phyloP scores from a whole-genome alignment of 2,888 invertebrate species.

The Latheticus oryzae region DNA sequence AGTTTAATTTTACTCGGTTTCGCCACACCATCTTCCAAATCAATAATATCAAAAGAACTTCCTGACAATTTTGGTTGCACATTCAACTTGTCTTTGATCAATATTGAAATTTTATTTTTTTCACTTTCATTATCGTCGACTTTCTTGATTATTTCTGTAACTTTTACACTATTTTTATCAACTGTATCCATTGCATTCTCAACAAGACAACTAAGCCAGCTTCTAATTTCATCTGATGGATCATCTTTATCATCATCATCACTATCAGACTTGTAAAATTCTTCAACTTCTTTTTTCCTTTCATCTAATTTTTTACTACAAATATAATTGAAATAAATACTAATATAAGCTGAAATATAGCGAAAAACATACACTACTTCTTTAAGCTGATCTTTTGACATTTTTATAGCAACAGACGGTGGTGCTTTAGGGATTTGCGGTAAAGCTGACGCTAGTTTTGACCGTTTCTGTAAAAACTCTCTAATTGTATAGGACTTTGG shows the following conservation, averaged over 20 bases:
- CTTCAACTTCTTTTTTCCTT: conserved; percentile 79
- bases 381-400: conserved; percentile 75
- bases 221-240: conserved; percentile 28
- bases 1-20: conserved; percentile 72
- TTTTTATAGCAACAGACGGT: conserved; percentile 70
- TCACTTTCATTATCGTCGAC: conserved; percentile 50
- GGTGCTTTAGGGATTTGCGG: conserved; percentile 58
- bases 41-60: conserved; percentile 70
- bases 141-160: conserved; percentile 32
- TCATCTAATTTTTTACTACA: conserved; percentile 75
- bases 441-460: conserved; percentile 65
- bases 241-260: conserved; percentile 60
- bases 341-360: background rate
- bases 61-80: conserved; percentile 69
- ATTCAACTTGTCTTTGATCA: conserved; percentile 56
- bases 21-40: conserved; percentile 69
- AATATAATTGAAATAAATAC: background rate
- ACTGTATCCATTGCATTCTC: conserved; percentile 28
- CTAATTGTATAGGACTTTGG: conserved; percentile 83
- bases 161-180: conserved; percentile 40
- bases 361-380: conserved; percentile 72
- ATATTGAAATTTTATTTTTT: conserved; percentile 60
- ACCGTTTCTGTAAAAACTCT: conserved; percentile 77
- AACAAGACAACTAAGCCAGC: conserved; percentile 28
- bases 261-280: conserved; percentile 81